Conservation (phyloP, 1,140 invertebrate species). For the Halesus radiatus region DNA sequence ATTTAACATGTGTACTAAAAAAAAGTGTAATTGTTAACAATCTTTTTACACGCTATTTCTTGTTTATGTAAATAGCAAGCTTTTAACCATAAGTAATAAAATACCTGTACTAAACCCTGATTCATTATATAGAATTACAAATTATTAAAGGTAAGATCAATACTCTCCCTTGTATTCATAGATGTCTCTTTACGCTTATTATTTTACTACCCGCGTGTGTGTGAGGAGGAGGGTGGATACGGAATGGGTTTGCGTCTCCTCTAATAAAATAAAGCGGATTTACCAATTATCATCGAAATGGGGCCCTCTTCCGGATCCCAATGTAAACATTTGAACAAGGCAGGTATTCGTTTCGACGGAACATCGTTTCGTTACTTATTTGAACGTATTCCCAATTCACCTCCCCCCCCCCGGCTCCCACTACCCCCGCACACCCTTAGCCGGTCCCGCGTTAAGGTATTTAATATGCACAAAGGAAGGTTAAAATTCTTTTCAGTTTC, state of each 20-base stretch:
- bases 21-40: no score
- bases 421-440: not conserved
- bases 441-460: not conserved
- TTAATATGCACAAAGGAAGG: no score
- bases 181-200: conserved; percentile 3
- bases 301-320: conserved; percentile 10
- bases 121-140: no score
- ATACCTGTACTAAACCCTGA: no score
- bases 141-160: not conserved
- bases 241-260: conserved; percentile 11
- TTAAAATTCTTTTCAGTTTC: no score
- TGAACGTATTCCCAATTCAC: conserved; percentile 25
- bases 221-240: not conserved
- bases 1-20: no score
- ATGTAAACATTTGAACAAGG: conserved; percentile 25
- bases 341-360: conserved; percentile 22
- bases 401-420: not conserved
- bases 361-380: conserved; percentile 16
- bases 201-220: not conserved
- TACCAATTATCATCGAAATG: conserved; percentile 36
- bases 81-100: no score
- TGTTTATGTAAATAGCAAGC: no score
- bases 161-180: not conserved
- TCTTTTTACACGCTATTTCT: no score
- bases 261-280: conserved; percentile 34